Percentiles rank a stretch among this genome's conserved stretches.
phyloP scores from a whole-genome alignment of 2,113 vertebrate species.

The Pavo muticus region DNA sequence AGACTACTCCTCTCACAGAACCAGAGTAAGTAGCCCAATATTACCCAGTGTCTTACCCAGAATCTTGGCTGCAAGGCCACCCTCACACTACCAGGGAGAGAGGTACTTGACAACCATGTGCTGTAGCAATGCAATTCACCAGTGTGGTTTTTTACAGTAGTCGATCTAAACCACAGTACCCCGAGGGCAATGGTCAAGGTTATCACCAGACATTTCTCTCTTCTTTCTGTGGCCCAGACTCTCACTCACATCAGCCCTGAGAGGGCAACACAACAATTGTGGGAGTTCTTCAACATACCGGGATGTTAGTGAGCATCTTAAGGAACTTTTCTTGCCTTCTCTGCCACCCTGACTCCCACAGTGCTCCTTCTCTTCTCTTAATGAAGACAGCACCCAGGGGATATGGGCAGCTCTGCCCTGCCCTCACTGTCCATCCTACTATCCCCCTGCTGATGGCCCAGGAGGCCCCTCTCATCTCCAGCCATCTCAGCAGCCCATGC shows the following conservation, averaged over 20 bases:
- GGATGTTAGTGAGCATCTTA: neutral
- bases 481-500: neutral
- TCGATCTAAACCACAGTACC: accelerated
- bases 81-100: neutral
- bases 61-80: neutral
- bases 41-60: neutral
- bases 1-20: conserved; percentile 90
- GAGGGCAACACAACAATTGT: accelerated
- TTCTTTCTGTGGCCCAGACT: neutral
- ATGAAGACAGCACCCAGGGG: accelerated
- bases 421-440: neutral
- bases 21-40: conserved; percentile 82
- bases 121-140: neutral
- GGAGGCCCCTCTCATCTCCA: neutral
- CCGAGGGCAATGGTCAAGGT: accelerated
- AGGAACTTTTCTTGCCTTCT: neutral
- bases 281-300: accelerated
- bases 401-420: neutral
- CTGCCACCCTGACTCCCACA: neutral
- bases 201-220: neutral
- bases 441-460: neutral
- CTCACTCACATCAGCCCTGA: neutral
- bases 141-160: neutral
- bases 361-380: neutral
- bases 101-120: neutral